Base-by-base conservation (phyloP, 2,797 vertebrate genomes). In the Pagetopsis macropterus region DNA sequence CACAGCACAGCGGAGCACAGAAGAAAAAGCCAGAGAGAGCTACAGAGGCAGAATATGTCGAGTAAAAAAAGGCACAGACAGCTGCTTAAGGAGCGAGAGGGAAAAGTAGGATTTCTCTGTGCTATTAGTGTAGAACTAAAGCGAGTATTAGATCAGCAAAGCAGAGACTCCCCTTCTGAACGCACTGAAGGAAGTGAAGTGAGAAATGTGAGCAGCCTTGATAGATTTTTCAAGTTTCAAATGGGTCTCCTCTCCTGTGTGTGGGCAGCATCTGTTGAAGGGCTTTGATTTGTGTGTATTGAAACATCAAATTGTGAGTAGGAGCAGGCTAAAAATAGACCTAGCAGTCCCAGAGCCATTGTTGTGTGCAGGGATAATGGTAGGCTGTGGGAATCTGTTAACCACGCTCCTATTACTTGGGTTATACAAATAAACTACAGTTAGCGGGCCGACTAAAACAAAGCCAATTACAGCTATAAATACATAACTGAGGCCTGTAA, bases 261-360 rank as follows among this genome's bases (percentile, higher is more conserved):
- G 89, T 88, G 84, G 87, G 90, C 73, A 84, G 81, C 76, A 37
- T 85, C 80, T 72, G 75, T 83, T 81, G 73, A 83, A 79, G 61
- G 73, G 83, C 85, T 89, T 85, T 91, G 88, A 92, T 92, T 89
- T 89, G 80, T 70, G 58, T 69, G 81, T 79, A 87, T 87, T 91
- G 85, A 92, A 92, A 87, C 88, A 90, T 88, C 87, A 91, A 85
- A 87, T 89, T 84, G 75, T 84, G 86, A 90, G 82, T 82, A 79
- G 87, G 83, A 84, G 46, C 57, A 1, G 19, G 71, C 75, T 85
- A 90, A 81, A 91, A 88, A 90, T 91, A 93, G 89, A 65, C 11
- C 54, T 2, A 17, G 80, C 78, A 69, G 79, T 84, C 81, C 77
- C 63, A 73, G 72, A 79, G 80, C 90, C 66, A 88, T 87, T 91